Percentiles rank a stretch among this genome's conserved stretches.
phyloP scores from a whole-genome alignment of 2,888 invertebrate species.

The Hirtodrosophila duncani region DNA sequence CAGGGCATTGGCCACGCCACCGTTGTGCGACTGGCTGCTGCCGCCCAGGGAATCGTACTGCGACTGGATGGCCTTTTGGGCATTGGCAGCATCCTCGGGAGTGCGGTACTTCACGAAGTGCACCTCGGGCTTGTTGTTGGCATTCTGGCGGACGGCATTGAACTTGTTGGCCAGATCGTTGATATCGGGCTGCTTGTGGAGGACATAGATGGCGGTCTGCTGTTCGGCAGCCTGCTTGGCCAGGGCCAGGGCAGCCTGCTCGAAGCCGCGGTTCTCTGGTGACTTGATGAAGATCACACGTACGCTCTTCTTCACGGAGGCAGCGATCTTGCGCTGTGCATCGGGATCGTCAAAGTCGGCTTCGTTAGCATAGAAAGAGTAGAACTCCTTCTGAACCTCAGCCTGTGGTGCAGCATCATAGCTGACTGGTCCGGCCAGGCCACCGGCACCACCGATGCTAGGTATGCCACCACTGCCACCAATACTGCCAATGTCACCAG shows the following conservation, averaged over 20 bases:
- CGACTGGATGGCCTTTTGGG: slow-evolving; percentile 64
- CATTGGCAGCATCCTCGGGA: slow-evolving; percentile 65
- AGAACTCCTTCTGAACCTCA: slow-evolving; percentile 66
- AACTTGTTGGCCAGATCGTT: slow-evolving; percentile 64
- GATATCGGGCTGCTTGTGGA: slow-evolving; percentile 67
- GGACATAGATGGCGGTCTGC: slow-evolving; percentile 69
- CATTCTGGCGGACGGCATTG: slow-evolving; percentile 54
- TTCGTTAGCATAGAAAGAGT: slow-evolving; percentile 63
- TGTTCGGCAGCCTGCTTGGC: slow-evolving; percentile 72
- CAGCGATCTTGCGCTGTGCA: slow-evolving; percentile 46
- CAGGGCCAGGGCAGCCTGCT: slow-evolving; percentile 64
- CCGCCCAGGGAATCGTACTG: slow-evolving; percentile 67
- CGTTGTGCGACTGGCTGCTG: slow-evolving; percentile 49
- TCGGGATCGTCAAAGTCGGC: slow-evolving; percentile 58
- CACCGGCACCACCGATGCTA: slow-evolving; percentile 8
- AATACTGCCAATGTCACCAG: slow-evolving; percentile 7
- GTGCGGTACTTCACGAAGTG: slow-evolving; percentile 73
- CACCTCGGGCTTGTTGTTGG: slow-evolving; percentile 61
- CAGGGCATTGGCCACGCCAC: slow-evolving; percentile 67
- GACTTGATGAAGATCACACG: slow-evolving; percentile 70
- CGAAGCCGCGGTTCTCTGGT: slow-evolving; percentile 68
- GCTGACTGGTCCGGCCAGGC: slow-evolving; percentile 44
- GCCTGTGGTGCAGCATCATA: slow-evolving; percentile 42
- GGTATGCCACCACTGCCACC: slow-evolving; percentile 3
- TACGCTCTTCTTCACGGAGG: slow-evolving; percentile 58